Evolutionary conservation across 2,888 invertebrate genomes (phyloP).

Genomic region (Andrena chrysosceles): DNA sequence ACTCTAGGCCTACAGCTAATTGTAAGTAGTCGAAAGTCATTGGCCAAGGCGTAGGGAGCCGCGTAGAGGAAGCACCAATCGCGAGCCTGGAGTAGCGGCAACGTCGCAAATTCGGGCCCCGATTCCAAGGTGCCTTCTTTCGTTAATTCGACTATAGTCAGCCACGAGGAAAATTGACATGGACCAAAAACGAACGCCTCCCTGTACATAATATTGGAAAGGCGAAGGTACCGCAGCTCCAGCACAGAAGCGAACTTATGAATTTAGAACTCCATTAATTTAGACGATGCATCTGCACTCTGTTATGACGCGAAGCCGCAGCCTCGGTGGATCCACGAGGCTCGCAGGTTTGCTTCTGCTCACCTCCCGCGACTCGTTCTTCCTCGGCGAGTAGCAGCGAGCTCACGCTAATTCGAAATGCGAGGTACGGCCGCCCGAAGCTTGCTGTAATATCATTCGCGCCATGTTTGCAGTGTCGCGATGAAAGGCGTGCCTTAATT

Average conservation of each 20-base stretch:
- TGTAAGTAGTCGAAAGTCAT: too few relatives aligned
- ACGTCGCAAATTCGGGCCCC: too few relatives aligned
- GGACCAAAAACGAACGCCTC: too few relatives aligned
- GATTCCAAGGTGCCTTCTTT: too few relatives aligned
- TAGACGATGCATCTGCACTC: not conserved
- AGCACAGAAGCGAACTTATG: not conserved
- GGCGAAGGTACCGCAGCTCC: not conserved
- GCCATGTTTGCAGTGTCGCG: constrained; percentile 55
- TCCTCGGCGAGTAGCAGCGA: not conserved
- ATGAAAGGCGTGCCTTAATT: constrained; percentile 60
- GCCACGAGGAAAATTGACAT: too few relatives aligned
- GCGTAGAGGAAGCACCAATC: too few relatives aligned
- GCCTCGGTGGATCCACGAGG: not conserved
- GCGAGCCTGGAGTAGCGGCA: too few relatives aligned
- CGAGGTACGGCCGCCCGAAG: constrained; percentile 45
- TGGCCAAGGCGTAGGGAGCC: too few relatives aligned
- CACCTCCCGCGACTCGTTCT: not conserved
- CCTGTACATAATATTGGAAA: not conserved
- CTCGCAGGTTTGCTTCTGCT: not conserved
- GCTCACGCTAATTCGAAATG: constrained; percentile 56
- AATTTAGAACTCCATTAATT: constrained; percentile 10
- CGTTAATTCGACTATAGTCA: too few relatives aligned
- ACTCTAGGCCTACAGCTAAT: too few relatives aligned
- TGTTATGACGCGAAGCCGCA: not conserved
- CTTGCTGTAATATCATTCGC: constrained; percentile 60